Evolutionary conservation across 1,140 invertebrate species (phyloP), one percentile per base, ranked within the genome.

Genomic region (Phymastichus coffea): DNA sequence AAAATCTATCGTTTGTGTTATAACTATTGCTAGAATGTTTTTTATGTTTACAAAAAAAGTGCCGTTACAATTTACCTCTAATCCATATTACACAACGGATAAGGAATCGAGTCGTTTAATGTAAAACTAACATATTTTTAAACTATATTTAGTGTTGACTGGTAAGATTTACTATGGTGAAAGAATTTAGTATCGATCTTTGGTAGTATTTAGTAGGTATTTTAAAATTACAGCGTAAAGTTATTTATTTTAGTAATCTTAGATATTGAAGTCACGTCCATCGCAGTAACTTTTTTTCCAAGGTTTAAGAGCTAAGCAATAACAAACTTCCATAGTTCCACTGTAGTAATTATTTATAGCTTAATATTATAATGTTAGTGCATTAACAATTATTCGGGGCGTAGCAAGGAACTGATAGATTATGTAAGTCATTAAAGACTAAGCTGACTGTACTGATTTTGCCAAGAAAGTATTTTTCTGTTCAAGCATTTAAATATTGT

Each of bases 381-480:
- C 12, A 30, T 20, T 59, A 51, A 66, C 25, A 61, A 61, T 64
- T 62, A 68, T 64, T 68, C 64, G 56, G 46, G 63, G 63, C 63
- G 41, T 66, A 61, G 60, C 57, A 68, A 67, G 67, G 67, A 69
- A 67, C 65, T 69, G 61, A 67, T 69, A 68, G 63, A 63, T 62
- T 65, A 30, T 68, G 65, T 68, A 59, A 59, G 48, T 59, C 41
- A 59, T 37, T 51, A 22, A 52, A 33, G 22, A 46, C 30, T 51
- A 41, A 52, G 40, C 53, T 52, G 57, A 57, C 46, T 49, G 37
- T 59, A 52, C 48, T n/a, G 12, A 58, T 47, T 46, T 43, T 44
- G 22, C 48, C 17, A 33, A 57, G 37, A 37, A 23, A 41, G 28
- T 51, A 46, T 59, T 52, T 53, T 44, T 59, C 53, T 43, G n/a